Percentiles rank a stretch among this genome's conserved stretches.
phyloP scores from a whole-genome alignment of 2,113 vertebrate genomes.

The Corythornis vintsioides region DNA sequence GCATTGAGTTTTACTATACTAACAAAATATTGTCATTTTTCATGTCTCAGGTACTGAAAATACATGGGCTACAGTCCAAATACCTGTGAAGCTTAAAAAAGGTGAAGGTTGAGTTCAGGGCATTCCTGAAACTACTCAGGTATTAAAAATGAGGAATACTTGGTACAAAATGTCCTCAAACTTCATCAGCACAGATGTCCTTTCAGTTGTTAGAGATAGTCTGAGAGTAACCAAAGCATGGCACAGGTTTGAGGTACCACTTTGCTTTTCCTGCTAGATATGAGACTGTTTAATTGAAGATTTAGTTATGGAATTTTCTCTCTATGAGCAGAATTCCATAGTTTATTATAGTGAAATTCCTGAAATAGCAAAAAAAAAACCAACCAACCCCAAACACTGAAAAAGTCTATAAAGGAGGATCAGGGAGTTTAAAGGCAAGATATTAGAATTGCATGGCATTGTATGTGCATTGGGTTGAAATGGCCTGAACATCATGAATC shows the following conservation, averaged over 20 bases:
- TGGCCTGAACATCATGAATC: background rate
- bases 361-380: constrained; percentile 33
- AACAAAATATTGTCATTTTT: background rate
- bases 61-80: background rate
- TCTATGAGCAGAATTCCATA: constrained; percentile 41
- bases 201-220: background rate
- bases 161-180: background rate
- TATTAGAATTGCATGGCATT: background rate
- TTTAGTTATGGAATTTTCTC: constrained; percentile 26
- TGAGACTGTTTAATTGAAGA: constrained; percentile 41
- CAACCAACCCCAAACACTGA: background rate
- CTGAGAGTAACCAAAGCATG: background rate
- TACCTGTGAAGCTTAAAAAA: background rate
- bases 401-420: background rate
- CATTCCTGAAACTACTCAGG: background rate
- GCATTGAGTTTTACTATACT: background rate
- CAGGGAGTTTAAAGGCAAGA: background rate
- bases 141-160: background rate
- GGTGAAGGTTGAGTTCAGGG: background rate
- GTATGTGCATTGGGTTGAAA: background rate
- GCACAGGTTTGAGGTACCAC: background rate
- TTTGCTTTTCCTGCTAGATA: background rate
- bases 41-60: background rate
- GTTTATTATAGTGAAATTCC: constrained; percentile 61
- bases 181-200: background rate